Base-by-base conservation (phyloP, 2,797 vertebrate species). In the Peromyscus nudipes region DNA sequence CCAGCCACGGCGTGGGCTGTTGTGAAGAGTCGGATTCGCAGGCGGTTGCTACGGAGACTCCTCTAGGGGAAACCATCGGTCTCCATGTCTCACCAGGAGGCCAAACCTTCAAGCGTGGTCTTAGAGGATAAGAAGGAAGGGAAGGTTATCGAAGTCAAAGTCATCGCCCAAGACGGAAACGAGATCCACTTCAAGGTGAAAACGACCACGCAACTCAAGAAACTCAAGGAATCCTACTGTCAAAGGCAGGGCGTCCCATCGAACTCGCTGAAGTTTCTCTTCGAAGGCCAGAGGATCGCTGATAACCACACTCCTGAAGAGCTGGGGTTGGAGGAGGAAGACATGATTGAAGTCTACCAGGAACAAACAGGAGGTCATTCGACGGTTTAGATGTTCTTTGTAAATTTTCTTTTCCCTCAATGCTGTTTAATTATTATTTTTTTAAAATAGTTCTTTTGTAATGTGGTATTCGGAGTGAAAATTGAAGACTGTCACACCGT, bases 281-380 rank as follows among this genome's bases (percentile, higher is more conserved):
- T 69, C 5, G 83, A 86, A 73, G 67, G 67, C 52, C 83, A 86
- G 83, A 86, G 34, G 64, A 86, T 86, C 25, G 83, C 43, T 14
- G 83, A 86, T 52, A 25, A 49, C 83, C 83, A 86, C 46, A 86
- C 83, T 25, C 31, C 83, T 3, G 12, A 49, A 27, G 83, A 99
- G 99, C 99, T 99, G 98, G 99, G 99, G 96, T 99, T 99, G 99
- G 99, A 99, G 98, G 99, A 99, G 91, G 99, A 99, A 98, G 99
- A 99, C 87, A 99, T 99, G 98, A 99, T 99, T 97, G 99, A 99
- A 99, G 99, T 99, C 98, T 99, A 99, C 99, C 99, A 99, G 99
- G 99, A 99, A 99, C 99, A 99, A 99, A 99, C 99, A 0, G 99
- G 99, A 7, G 83, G 62, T 23, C 99, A 99, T 98, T 99, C 99